A percentile compares a stretch with the other conserved stretches of the same genome.
phyloP scores from a whole-genome alignment of 2,113 vertebrate species.

The Seriola quinqueradiata region DNA sequence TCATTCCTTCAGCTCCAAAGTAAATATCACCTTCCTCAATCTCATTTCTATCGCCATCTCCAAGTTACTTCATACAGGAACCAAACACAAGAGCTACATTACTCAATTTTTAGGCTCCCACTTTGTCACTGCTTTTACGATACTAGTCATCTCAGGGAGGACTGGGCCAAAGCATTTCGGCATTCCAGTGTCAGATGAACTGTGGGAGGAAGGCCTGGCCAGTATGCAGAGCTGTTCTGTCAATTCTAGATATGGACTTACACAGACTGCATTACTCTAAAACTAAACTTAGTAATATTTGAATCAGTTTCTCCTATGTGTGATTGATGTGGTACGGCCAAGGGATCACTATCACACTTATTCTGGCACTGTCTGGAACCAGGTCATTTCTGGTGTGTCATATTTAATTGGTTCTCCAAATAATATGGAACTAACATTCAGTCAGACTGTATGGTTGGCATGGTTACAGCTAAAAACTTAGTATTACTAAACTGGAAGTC shows the following conservation, averaged over 20 bases:
- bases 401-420: background rate
- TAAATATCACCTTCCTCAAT: constrained; percentile 10
- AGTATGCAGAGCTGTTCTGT: background rate
- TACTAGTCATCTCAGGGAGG: background rate
- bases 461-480: background rate
- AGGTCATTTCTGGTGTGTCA: background rate
- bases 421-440: background rate
- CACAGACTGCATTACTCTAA: background rate
- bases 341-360: background rate
- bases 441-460: background rate
- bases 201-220: background rate
- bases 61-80: background rate
- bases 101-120: constrained; percentile 8
- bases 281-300: background rate
- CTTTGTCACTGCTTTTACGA: background rate
- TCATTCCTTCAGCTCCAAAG: constrained; percentile 23
- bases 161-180: background rate
- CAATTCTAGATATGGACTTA: background rate
- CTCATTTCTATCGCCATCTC: background rate
- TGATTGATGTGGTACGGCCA: background rate
- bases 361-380: background rate
- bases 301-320: background rate
- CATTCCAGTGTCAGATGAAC: background rate
- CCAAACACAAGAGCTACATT: background rate
- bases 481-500: background rate